Conservation (phyloP, 2,888 invertebrate genomes). For the Noctuana brunneofusca region DNA sequence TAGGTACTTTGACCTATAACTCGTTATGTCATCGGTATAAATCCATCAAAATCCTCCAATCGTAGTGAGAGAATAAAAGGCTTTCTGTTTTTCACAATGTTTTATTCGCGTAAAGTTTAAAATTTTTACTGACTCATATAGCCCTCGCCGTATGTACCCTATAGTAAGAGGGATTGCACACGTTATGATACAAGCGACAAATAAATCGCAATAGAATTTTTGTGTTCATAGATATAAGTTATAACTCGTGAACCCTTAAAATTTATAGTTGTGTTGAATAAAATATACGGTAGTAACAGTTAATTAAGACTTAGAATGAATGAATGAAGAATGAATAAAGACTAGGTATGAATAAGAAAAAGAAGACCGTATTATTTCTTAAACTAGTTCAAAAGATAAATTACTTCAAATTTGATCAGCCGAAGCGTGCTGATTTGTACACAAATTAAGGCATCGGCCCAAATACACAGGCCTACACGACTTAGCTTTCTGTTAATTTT, state of each 20-base stretch:
- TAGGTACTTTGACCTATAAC: background rate
- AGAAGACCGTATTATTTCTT: no score
- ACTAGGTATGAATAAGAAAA: no score
- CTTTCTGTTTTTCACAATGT: constrained; percentile 16
- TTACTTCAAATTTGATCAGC: constrained; percentile 12
- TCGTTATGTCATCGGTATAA: constrained; percentile 4
- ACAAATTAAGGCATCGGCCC: constrained; percentile 57
- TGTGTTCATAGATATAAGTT: background rate
- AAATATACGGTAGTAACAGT: no score
- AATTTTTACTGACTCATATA: constrained; percentile 31
- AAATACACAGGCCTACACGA: constrained; percentile 55
- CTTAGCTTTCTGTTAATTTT: no score
- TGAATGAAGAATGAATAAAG: no score
- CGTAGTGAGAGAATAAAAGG: constrained; percentile 16
- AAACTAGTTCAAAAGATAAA: no score
- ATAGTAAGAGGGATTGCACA: constrained; percentile 13
- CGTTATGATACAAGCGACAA: constrained; percentile 5
- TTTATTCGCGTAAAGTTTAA: constrained; percentile 23
- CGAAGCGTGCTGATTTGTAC: constrained; percentile 50
- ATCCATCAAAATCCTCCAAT: constrained; percentile 14
- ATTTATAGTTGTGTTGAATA: no score
- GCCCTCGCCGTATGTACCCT: background rate
- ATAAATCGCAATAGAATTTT: constrained; percentile 1
- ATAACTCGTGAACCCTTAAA: no score
- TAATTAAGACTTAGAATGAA: no score